Conservation (phyloP, 2,113 vertebrate genomes). For the Rattus rattus region DNA sequence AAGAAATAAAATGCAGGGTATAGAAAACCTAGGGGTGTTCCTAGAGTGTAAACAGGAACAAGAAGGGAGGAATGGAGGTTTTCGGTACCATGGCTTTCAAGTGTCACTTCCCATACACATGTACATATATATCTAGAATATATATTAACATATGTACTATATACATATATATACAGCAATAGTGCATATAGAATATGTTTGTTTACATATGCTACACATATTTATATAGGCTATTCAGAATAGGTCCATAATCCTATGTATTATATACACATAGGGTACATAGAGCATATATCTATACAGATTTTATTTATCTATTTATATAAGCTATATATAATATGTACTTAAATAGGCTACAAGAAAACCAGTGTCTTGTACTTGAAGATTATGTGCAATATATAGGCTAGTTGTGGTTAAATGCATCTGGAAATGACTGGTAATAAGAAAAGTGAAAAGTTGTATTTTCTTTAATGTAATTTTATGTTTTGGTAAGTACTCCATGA, state of each 20-base stretch:
- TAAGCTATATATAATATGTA: neutral
- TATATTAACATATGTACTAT: neutral
- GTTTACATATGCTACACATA: neutral
- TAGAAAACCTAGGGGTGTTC: conserved; percentile 15
- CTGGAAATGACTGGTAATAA: conserved; percentile 41
- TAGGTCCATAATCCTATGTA: neutral
- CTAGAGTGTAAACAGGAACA: neutral
- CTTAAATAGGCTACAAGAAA: neutral
- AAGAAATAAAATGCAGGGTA: conserved; percentile 6
- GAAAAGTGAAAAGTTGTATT: conserved; percentile 25
- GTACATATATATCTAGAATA: neutral
- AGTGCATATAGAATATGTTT: neutral
- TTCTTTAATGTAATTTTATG: conserved; percentile 16
- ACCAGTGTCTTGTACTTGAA: conserved; percentile 31
- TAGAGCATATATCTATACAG: neutral
- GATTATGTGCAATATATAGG: conserved; percentile 43
- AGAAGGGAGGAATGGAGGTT: neutral
- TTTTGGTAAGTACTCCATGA: neutral
- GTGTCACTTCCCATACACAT: neutral
- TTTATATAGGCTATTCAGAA: neutral
- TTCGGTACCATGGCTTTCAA: neutral
- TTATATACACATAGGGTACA: neutral
- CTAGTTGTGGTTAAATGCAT: neutral
- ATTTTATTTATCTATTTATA: too few species aligned
- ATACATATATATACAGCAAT: neutral